A percentile compares a stretch with the other conserved stretches of the same genome.
phyloP scores from a whole-genome alignment of 2,113 vertebrate species.

The Strigops habroptila region DNA sequence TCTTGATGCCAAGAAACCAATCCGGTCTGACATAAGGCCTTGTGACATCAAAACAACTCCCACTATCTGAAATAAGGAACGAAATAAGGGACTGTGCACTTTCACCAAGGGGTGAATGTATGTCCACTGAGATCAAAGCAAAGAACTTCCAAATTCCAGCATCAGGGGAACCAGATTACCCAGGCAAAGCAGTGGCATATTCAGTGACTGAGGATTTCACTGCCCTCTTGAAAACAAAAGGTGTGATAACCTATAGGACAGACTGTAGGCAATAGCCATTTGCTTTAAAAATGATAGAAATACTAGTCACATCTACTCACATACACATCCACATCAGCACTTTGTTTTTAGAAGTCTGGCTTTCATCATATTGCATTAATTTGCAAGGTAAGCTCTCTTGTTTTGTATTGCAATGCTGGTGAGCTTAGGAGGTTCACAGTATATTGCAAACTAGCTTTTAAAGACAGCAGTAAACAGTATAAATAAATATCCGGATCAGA shows the following conservation, averaged over 20 bases:
- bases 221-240: neutral
- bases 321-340: neutral
- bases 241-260: neutral
- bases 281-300: neutral
- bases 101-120: neutral
- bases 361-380: conserved; percentile 3
- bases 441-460: neutral
- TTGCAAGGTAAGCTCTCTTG: neutral
- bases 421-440: conserved; percentile 11
- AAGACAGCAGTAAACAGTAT: neutral
- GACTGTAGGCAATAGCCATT: neutral
- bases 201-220: neutral
- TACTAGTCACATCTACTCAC: neutral
- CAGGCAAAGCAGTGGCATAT: neutral
- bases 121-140: neutral
- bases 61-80: neutral
- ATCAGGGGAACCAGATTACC: neutral
- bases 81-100: neutral
- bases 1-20: neutral
- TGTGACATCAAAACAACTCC: neutral
- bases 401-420: conserved; percentile 26
- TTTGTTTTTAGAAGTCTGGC: neutral
- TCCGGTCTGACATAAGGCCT: neutral
- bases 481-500: neutral
- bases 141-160: neutral